Evolutionary conservation across 2,888 invertebrate species (phyloP).

Genomic region (Ptilodon capucinus): DNA sequence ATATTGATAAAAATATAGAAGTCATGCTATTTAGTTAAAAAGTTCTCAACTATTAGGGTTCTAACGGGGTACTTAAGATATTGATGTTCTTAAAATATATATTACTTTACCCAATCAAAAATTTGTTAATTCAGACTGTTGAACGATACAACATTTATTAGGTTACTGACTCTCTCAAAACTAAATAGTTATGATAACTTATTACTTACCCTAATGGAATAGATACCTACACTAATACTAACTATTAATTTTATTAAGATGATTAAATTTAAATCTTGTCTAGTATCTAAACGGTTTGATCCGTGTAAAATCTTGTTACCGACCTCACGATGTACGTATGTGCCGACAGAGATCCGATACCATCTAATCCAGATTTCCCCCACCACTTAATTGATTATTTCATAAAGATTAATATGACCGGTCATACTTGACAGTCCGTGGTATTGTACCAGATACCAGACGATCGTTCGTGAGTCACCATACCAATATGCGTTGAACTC

Average conservation of each 20-base stretch:
- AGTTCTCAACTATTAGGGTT: too few species aligned
- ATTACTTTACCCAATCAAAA: too few species aligned
- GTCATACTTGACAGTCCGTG: slow-evolving; percentile 67
- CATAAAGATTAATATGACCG: slow-evolving; percentile 76
- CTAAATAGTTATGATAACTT: too few species aligned
- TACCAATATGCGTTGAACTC: slow-evolving; percentile 40
- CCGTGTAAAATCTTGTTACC: slow-evolving; percentile 59
- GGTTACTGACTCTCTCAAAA: too few species aligned
- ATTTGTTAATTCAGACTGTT: too few species aligned
- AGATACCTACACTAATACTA: too few species aligned
- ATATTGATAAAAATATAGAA: too few species aligned
- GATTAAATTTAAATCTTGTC: not conserved
- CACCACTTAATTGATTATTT: slow-evolving; percentile 79
- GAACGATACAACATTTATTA: too few species aligned
- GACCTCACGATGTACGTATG: slow-evolving; percentile 66
- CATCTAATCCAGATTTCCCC: slow-evolving; percentile 78
- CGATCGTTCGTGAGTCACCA: slow-evolving; percentile 60
- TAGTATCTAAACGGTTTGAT: slow-evolving; percentile 49
- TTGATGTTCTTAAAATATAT: too few species aligned
- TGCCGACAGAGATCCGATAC: slow-evolving; percentile 74
- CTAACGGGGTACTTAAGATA: too few species aligned
- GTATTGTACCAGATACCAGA: slow-evolving; percentile 58
- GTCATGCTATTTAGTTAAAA: too few species aligned
- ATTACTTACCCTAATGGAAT: too few species aligned
- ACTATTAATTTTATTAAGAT: not conserved